Conservation (phyloP, 2,797 vertebrate species). For the Gymnoscopelus microlampas region DNA sequence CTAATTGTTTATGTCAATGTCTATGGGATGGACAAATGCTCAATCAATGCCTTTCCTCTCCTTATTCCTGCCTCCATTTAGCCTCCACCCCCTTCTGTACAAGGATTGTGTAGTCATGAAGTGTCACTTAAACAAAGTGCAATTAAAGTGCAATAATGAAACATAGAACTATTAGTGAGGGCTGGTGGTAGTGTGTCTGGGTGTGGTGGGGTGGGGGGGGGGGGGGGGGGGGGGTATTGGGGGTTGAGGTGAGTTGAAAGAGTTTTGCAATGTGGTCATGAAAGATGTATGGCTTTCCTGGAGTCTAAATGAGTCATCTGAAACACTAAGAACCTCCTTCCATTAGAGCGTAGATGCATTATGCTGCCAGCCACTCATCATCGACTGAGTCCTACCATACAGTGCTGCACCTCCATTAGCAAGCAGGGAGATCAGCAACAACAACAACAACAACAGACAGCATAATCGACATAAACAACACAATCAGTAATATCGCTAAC, state of each 20-base stretch:
- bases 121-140: conserved; percentile 16
- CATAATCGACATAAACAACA: conserved; percentile 19
- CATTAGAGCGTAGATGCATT: conserved; percentile 55
- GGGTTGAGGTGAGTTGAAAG: conserved; percentile 19
- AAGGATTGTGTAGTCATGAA: conserved; percentile 28
- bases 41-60: no score
- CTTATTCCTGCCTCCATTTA: no score
- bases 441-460: conserved; percentile 1
- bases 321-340: conserved; percentile 42
- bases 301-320: conserved; percentile 47
- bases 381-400: conserved; percentile 30
- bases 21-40: no score
- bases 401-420: conserved; percentile 58
- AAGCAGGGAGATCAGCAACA: conserved; percentile 35
- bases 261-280: conserved; percentile 20
- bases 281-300: conserved; percentile 47
- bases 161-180: conserved; percentile 19
- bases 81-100: conserved; percentile 1
- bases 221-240: neutral
- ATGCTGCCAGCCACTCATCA: conserved; percentile 21
- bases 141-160: conserved; percentile 24
- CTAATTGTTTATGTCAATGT: no score
- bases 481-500: neutral
- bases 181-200: neutral
- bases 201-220: neutral